phyloP scores from a whole-genome alignment of 2,888 invertebrate species.

The Hydriomena furcata region DNA sequence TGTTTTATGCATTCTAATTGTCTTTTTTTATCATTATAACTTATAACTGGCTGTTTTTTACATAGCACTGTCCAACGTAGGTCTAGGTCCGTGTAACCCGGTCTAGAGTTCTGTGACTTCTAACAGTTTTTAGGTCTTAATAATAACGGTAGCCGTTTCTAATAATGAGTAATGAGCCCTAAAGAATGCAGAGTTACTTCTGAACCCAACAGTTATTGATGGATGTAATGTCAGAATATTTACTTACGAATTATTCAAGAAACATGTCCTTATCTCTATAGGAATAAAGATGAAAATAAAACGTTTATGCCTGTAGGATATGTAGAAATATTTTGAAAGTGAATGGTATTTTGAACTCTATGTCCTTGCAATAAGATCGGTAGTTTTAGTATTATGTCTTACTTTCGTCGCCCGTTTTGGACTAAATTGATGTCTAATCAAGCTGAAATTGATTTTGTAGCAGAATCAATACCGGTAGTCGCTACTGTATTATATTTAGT shows the following conservation, averaged over 20 bases:
- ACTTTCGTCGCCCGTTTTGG: background rate
- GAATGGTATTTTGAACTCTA: background rate
- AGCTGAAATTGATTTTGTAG: slow-evolving; percentile 51
- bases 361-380: slow-evolving; percentile 1
- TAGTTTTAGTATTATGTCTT: background rate
- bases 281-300: slow-evolving; percentile 6
- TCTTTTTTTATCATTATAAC: no score
- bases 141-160: slow-evolving; percentile 69
- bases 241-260: background rate
- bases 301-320: background rate
- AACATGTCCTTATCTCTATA: background rate
- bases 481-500: slow-evolving; percentile 14
- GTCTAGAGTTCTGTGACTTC: background rate
- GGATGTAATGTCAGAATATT: slow-evolving; percentile 17
- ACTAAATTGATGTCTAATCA: slow-evolving; percentile 7
- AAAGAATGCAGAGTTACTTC: slow-evolving; percentile 53
- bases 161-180: slow-evolving; percentile 75
- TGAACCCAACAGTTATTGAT: slow-evolving; percentile 17
- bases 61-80: no score
- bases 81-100: background rate
- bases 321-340: background rate
- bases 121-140: slow-evolving; percentile 2
- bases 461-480: slow-evolving; percentile 58
- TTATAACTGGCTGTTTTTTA: no score
- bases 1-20: no score